Percentiles rank a stretch among this genome's conserved stretches.
Conservation (phyloP, 2,888 invertebrate species). For the Stenodera caucasica region DNA sequence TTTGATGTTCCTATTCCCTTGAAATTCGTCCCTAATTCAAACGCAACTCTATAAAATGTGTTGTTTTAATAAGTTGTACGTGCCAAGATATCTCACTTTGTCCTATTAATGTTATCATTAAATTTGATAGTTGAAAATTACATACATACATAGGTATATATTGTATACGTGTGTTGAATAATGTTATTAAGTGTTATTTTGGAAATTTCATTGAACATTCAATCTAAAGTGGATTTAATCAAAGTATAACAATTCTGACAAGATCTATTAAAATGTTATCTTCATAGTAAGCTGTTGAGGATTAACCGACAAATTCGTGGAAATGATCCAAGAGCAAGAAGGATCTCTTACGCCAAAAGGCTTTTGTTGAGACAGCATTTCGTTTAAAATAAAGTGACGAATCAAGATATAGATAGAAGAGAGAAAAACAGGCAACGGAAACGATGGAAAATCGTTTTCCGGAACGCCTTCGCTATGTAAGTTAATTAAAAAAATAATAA, state of each 20-base stretch:
- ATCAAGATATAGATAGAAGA: slow-evolving; percentile 12
- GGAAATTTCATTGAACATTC: slow-evolving; percentile 6
- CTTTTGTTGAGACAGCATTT: slow-evolving; percentile 14
- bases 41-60: slow-evolving; percentile 15
- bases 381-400: slow-evolving; percentile 14
- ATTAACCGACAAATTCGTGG: slow-evolving; percentile 24
- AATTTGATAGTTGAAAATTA: slow-evolving; percentile 6
- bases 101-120: slow-evolving; percentile 7
- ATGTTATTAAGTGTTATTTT: slow-evolving; percentile 2
- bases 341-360: slow-evolving; percentile 13
- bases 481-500: background rate
- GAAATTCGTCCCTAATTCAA: background rate
- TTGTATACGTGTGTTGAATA: slow-evolving; percentile 5
- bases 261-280: slow-evolving; percentile 26
- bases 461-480: background rate
- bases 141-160: background rate
- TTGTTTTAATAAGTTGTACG: slow-evolving; percentile 23
- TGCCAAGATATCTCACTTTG: slow-evolving; percentile 12
- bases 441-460: slow-evolving; percentile 9
- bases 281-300: slow-evolving; percentile 20
- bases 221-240: slow-evolving; percentile 4
- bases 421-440: background rate
- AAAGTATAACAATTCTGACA: slow-evolving; percentile 16
- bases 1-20: background rate
- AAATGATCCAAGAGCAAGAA: slow-evolving; percentile 17